These are phyloP conservation scores for Noturus placidus DNA, from an alignment of 2,113 vertebrate genomes.

Conservation along the genomic window DNA sequence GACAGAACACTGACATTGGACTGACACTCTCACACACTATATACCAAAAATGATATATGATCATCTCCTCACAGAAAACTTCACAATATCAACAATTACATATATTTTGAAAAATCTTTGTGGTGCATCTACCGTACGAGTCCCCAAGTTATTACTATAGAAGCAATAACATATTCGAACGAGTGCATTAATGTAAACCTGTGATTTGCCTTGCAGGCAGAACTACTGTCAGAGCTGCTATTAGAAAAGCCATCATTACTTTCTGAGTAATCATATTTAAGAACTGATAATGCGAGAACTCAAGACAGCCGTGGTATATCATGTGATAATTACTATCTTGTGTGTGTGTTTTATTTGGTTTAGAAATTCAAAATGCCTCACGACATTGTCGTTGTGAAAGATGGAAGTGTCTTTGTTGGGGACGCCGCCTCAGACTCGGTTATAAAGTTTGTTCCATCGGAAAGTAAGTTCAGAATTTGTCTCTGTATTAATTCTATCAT, in stretches of 20 bases:
- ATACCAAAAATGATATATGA: too few relatives aligned
- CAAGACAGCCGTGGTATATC: not conserved
- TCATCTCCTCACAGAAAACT: not conserved
- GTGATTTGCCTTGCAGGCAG: not conserved
- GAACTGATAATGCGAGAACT: not conserved
- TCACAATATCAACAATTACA: not conserved
- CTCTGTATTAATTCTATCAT: not conserved
- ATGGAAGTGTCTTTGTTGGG: constrained; percentile 81
- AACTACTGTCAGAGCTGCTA: not conserved
- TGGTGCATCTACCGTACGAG: not conserved
- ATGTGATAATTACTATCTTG: not conserved
- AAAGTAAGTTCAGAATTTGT: constrained; percentile 76
- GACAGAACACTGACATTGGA: not conserved
- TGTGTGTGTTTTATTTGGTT: constrained; percentile 28
- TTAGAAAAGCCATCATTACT: not conserved
- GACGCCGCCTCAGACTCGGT: constrained; percentile 78
- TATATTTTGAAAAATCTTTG: not conserved
- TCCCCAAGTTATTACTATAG: not conserved
- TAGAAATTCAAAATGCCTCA: constrained; percentile 93
- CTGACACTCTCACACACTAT: not conserved
- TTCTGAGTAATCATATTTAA: not conserved
- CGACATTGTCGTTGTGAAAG: constrained; percentile 79
- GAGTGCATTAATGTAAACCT: not conserved
- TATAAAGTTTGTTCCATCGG: constrained; percentile 82
- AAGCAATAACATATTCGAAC: not conserved